Evolutionary conservation across 2,888 invertebrate species (phyloP), one percentile per base, ranked within the genome.

Genomic region (Campoplex capitator): DNA sequence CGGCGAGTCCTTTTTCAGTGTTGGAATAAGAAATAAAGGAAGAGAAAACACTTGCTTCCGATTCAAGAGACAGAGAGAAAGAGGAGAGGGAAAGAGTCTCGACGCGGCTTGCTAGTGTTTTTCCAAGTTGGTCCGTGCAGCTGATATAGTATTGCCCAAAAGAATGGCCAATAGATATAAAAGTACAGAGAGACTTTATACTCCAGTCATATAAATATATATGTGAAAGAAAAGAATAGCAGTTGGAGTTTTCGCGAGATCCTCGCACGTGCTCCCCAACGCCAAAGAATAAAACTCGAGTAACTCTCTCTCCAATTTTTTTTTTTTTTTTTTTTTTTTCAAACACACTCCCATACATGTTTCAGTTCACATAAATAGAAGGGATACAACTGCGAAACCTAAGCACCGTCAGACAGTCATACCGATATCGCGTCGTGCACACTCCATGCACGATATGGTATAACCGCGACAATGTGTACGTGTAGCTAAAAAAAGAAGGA

Each of bases 91-190:
- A 23, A 0, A 23, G 16, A 23, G 42, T 38, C 73, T 75, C 70
- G 8, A 70, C 1, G 4, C 38, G 38, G 75, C 70, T 4, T 83
- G n/a, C 32, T 48, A 54, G 65, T 71, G 79, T 68, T 78, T 84
- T 79, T 51, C 62, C 48, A 73, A 42, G 23, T 38, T 35, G 18
- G 62, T 32, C 67, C 74, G 42, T 56, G n/a, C 13, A 2, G 67
- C 56, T 67, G 67, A 83, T 77, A 58, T 67, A 80, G 65, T 67
- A 77, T 62, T 62, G 73, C 51, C 77, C 73, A 80, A 80, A 83
- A 70, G 76, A 80, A 86, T 71, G 58, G 73, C 80, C 86, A 56
- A 80, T 80, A 73, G 67, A 83, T 83, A 86, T 58, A 80, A 83
- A 73, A 79, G 75, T 75, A 68, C 58, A 35, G 42, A 9, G 38